These are phyloP conservation scores for Dreissena rostriformis DNA, from an alignment of 1,140 invertebrate genomes.

Conservation along the genomic window DNA sequence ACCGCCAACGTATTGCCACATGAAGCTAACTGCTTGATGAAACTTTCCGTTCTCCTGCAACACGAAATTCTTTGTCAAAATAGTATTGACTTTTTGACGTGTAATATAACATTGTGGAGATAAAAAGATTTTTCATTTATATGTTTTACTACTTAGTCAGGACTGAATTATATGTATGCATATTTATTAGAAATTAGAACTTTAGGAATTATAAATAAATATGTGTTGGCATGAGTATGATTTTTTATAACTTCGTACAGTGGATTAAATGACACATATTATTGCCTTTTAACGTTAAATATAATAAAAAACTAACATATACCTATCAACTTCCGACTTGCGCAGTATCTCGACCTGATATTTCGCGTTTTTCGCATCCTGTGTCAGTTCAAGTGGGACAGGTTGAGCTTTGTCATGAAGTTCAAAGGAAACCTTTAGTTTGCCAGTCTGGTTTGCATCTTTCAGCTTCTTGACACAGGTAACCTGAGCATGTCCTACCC, in stretches of 20 bases:
- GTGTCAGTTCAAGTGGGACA: background rate
- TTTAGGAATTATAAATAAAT: conserved; percentile 1
- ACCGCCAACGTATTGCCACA: background rate
- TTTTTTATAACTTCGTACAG: no score
- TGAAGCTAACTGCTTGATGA: conserved; percentile 8
- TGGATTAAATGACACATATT: no score
- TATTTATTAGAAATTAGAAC: conserved; percentile 11
- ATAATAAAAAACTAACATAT: no score
- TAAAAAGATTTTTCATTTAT: background rate
- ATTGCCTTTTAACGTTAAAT: no score
- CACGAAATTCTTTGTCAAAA: background rate
- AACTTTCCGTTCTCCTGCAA: conserved; percentile 43
- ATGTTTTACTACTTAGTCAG: background rate
- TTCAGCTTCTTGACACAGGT: conserved; percentile 35
- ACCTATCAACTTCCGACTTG: conserved; percentile 43
- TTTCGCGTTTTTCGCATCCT: background rate
- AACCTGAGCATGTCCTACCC: conserved; percentile 34
- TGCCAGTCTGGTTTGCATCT: background rate
- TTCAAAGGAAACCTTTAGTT: conserved; percentile 30
- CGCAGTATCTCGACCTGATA: conserved; percentile 31
- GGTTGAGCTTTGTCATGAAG: conserved; percentile 6
- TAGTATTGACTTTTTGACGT: background rate
- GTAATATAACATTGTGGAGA: background rate
- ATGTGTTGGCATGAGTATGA: no score
- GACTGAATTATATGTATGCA: background rate